Evolutionary conservation across 2,113 vertebrate genomes (phyloP), one percentile per base, ranked within the genome.

Genomic region (Podarcis cretensis): DNA sequence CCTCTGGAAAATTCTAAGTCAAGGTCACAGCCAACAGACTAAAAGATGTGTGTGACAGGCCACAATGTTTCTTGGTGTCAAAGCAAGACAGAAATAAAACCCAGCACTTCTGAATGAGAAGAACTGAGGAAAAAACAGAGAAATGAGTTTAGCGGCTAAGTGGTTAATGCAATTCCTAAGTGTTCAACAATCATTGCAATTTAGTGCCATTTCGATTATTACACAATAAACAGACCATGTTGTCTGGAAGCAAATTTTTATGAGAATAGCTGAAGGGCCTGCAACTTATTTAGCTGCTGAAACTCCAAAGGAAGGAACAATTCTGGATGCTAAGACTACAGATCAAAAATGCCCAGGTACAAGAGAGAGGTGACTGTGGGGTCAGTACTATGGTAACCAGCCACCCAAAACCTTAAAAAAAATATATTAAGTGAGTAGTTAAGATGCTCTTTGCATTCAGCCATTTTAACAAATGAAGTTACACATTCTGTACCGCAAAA

Each of bases 171-270:
- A 97, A 96, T 97, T 97, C 97, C 97, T 97, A 97, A 96, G 95
- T 96, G 96, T 96, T 97, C 96, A 91, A 96, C 97, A 97, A 97
- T 97, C 97, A 97, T 94, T 92, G 96, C 97, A 97, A 97, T 98
- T 98, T 98, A 97, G 97, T 97, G 97, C 97, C 96, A 97, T 97
- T 98, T 97, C 97, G 96, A 97, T 98, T 98, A 98, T 97, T 97
- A 97, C 97, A 97, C 97, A 97, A 98, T 97, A 98, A 97, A 97
- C 97, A 97, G 97, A 98, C 97, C 97, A 96, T 97, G 97, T 98
- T 98, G 97, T 97, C 97, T 97, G 96, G 96, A 96, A 98, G 97
- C 96, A 96, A 98, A 97, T 97, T 97, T 98, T 97, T 98, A 98
- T 98, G 97, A 98, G 97, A 97, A 97, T 97, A 95, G 97, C 97